Conservation (phyloP, 2,797 vertebrate genomes). For the Serranus cabrilla region DNA sequence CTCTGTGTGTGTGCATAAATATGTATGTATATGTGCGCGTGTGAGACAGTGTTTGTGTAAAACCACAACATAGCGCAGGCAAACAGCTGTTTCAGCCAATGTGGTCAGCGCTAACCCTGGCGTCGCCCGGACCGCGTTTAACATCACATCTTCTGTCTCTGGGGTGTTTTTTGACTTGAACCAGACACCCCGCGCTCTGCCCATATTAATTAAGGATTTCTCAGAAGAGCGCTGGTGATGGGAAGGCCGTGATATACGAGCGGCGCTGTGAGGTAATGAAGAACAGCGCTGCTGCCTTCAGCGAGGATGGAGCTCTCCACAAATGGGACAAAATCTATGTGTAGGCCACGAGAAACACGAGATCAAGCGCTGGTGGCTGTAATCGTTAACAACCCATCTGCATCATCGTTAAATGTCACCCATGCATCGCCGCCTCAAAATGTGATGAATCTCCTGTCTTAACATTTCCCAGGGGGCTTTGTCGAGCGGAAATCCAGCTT, state of each 20-base stretch:
- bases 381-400: conserved; percentile 20
- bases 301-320: conserved; percentile 13
- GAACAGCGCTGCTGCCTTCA: conserved; percentile 34
- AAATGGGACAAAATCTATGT: conserved; percentile 15
- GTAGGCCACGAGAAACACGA: neutral
- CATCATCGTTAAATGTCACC: conserved; percentile 28
- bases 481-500: conserved; percentile 8
- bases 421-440: neutral
- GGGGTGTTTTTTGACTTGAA: conserved; percentile 48
- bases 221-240: conserved; percentile 46
- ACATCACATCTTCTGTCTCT: conserved; percentile 50
- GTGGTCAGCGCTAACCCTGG: conserved; percentile 71
- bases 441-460: conserved; percentile 2
- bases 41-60: conserved; percentile 74
- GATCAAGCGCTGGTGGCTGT: conserved; percentile 19
- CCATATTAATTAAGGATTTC: conserved; percentile 64
- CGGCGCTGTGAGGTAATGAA: conserved; percentile 7
- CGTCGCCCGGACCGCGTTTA: conserved; percentile 51
- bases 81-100: conserved; percentile 65
- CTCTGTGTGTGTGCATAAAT: conserved; percentile 42
- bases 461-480: conserved; percentile 1
- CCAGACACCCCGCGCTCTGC: conserved; percentile 55
- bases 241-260: conserved; percentile 36
- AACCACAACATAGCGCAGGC: conserved; percentile 70
- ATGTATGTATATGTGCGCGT: conserved; percentile 39